Percentiles rank a stretch among this genome's conserved stretches.
Conservation (phyloP, 2,797 vertebrate species). For the Sorex maritimensis region DNA sequence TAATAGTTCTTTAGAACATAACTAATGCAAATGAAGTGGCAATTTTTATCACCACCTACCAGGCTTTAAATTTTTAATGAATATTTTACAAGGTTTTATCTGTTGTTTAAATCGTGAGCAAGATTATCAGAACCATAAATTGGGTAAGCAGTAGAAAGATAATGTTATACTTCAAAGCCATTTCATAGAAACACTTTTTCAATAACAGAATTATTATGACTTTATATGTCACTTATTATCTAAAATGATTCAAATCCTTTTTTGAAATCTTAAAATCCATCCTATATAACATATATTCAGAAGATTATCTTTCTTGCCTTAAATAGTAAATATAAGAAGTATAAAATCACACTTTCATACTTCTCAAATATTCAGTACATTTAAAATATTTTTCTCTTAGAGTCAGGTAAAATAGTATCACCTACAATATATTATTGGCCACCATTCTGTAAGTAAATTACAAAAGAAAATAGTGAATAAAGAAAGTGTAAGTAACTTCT, state of each 20-base stretch:
- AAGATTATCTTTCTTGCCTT: conserved; percentile 31
- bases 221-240: conserved; percentile 26
- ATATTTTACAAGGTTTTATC: neutral
- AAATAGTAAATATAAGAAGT: conserved; percentile 37
- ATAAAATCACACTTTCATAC: conserved; percentile 18
- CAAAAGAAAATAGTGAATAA: conserved; percentile 56
- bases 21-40: neutral
- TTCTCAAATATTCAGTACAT: neutral
- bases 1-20: conserved; percentile 48
- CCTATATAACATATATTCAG: conserved; percentile 23
- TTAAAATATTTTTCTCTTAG: conserved; percentile 42
- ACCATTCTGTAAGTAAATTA: conserved; percentile 48
- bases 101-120: conserved; percentile 35
- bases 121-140: neutral
- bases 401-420: conserved; percentile 33
- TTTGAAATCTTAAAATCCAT: neutral
- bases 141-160: neutral
- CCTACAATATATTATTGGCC: neutral
- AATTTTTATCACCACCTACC: neutral
- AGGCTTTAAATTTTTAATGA: too few species aligned
- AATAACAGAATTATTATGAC: conserved; percentile 22
- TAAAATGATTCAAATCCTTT: neutral
- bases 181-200: conserved; percentile 20
- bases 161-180: conserved; percentile 34
- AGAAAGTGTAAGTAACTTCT: neutral